A percentile compares a stretch with the other conserved stretches of the same genome.
Evolutionary conservation across 2,888 invertebrate species (phyloP).

Genomic region (Tipula helvola): DNA sequence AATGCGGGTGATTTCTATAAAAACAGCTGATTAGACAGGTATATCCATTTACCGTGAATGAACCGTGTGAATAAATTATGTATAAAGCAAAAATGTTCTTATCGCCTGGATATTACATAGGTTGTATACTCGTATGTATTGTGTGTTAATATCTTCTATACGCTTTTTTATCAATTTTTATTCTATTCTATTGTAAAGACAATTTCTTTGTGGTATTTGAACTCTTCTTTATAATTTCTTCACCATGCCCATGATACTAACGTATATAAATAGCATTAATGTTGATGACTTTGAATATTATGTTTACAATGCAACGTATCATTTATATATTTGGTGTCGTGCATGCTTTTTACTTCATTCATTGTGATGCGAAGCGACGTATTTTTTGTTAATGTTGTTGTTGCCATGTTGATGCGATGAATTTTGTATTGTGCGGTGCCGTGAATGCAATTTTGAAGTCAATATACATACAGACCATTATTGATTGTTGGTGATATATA

Average conservation of each 20-base stretch:
- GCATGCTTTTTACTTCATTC: neutral
- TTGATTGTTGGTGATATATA: too few species aligned
- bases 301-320: neutral
- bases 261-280: neutral
- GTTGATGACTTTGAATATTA: neutral
- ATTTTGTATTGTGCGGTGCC: too few species aligned
- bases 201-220: neutral
- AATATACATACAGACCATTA: neutral
- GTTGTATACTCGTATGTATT: neutral
- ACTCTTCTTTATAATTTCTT: neutral
- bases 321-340: neutral
- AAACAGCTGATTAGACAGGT: neutral
- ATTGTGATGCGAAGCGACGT: neutral
- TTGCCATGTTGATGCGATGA: neutral
- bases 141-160: neutral
- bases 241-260: neutral
- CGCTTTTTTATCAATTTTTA: neutral
- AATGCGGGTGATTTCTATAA: neutral
- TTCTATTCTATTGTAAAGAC: neutral
- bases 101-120: neutral
- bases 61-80: neutral
- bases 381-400: neutral
- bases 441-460: neutral
- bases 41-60: neutral
- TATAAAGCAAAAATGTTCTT: neutral